Evolutionary conservation across 2,888 invertebrate genomes (phyloP), one percentile per base, ranked within the genome.

Genomic region (Drosophila paranaensis): DNA sequence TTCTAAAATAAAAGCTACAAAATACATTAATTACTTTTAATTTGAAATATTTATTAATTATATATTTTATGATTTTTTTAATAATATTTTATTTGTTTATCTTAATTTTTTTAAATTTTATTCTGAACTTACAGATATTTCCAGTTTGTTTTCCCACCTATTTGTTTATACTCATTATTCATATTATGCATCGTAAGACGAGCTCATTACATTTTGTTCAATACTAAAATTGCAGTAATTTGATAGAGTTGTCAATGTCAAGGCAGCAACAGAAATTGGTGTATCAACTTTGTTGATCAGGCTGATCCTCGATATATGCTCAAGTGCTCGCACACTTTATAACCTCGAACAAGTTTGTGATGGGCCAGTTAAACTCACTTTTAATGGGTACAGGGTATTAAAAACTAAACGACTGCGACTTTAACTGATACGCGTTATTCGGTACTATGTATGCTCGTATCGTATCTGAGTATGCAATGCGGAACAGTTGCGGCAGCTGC

Each of bases 381-480:
- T 45, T 45, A 65, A 63, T 65, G 63, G 30, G 25, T 53, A 27
- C 33, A 48, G 39, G 40, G 40, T 50, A 67, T 53, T 61, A 53
- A 64, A 61, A 78, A 71, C 71, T 74, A 74, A 77, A 77, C 74
- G 62, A 39, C 60, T 56, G 74, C 60, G 63, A 57, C 77, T 63
- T 67, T 16, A 74, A 64, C 77, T 74, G 77, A 77, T 77, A 51
- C 55, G 58, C 45, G 54, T 25, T 76, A 67, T 76, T 27, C 42
- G 56, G 30, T 27, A 46, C 40, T 46, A 10, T 54, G 33, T 51
- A 6, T 8, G 6, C 30, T 1, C 0, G 65, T 64, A 33, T 1
- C 0, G 65, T 64, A 33, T 48, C 57, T 25, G 45, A 33, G 50
- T 35, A 54, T 67, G 65, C 51, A 79, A 73, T 69, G 69, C 71